Evolutionary conservation across 1,140 invertebrate genomes (phyloP).

Genomic region (Zaprionus ornatus): DNA sequence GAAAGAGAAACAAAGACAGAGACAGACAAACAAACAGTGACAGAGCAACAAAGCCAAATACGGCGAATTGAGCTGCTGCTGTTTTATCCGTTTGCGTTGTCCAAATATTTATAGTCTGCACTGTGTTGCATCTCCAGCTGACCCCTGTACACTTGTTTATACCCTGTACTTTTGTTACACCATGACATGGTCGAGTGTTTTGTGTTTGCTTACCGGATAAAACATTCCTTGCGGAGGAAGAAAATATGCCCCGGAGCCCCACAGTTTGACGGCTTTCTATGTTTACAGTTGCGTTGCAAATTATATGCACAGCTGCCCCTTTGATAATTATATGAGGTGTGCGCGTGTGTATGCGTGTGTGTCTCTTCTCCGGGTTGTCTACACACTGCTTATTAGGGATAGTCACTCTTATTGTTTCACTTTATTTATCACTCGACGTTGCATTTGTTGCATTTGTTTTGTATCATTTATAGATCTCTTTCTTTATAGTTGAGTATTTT

Average conservation of each 20-base stretch:
- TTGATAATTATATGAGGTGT: constrained; percentile 13
- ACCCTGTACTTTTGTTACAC: constrained; percentile 3
- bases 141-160: not conserved
- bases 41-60: constrained; percentile 53
- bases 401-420: constrained; percentile 41
- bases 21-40: constrained; percentile 36
- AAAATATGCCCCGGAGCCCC: constrained; percentile 95
- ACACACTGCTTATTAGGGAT: constrained; percentile 21
- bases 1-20: constrained; percentile 8
- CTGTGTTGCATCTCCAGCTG: constrained; percentile 28
- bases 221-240: constrained; percentile 96
- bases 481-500: constrained; percentile 24
- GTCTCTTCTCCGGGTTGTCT: constrained; percentile 16
- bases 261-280: constrained; percentile 95
- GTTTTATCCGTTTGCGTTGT: constrained; percentile 28
- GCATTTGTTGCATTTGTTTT: constrained; percentile 51
- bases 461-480: constrained; percentile 23
- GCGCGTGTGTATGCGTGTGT: not conserved
- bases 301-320: constrained; percentile 46
- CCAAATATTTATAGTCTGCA: constrained; percentile 44
- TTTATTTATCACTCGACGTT: constrained; percentile 30
- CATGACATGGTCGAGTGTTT: not conserved
- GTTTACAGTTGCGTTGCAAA: constrained; percentile 74
- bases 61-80: constrained; percentile 34
- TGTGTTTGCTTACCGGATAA: constrained; percentile 91